phyloP scores from a whole-genome alignment of 2,888 invertebrate species.

The Caenorhabditis japonica region DNA sequence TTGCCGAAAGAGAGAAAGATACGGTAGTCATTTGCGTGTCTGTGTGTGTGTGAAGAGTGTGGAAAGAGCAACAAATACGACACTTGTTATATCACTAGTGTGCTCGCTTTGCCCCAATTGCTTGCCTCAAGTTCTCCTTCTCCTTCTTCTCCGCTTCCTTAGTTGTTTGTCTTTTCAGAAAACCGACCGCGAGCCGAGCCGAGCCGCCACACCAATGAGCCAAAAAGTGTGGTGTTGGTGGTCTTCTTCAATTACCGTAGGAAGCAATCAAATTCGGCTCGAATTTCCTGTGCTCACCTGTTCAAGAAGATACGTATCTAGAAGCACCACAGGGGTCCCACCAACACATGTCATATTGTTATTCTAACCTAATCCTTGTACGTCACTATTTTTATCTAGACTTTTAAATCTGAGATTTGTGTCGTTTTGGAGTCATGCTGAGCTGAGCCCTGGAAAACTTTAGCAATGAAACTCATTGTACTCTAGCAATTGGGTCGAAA shows the following conservation, averaged over 20 bases:
- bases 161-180: slow-evolving; percentile 45
- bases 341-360: slow-evolving; percentile 13
- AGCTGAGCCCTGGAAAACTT: slow-evolving; percentile 41
- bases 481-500: slow-evolving; percentile 13
- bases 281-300: slow-evolving; percentile 40
- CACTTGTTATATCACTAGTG: slow-evolving; percentile 54
- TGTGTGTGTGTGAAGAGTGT: too few species aligned
- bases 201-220: slow-evolving; percentile 20
- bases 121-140: slow-evolving; percentile 46
- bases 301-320: slow-evolving; percentile 30
- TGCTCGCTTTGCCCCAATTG: slow-evolving; percentile 29
- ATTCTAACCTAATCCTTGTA: slow-evolving; percentile 19
- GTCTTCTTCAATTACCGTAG: slow-evolving; percentile 52
- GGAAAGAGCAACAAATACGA: slow-evolving; percentile 45
- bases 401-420: too few species aligned
- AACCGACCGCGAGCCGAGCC: slow-evolving; percentile 29
- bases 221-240: slow-evolving; percentile 23
- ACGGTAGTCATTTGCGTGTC: slow-evolving; percentile 25
- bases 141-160: too few species aligned
- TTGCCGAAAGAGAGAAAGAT: slow-evolving; percentile 54
- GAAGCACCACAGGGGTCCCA: slow-evolving; percentile 5
- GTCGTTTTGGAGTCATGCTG: slow-evolving; percentile 41
- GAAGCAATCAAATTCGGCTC: slow-evolving; percentile 43
- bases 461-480: slow-evolving; percentile 30
- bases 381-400: slow-evolving; percentile 1